Evolutionary conservation across 2,113 vertebrate genomes (phyloP), one percentile per base, ranked within the genome.

Genomic region (Lagenorhynchus albirostris): DNA sequence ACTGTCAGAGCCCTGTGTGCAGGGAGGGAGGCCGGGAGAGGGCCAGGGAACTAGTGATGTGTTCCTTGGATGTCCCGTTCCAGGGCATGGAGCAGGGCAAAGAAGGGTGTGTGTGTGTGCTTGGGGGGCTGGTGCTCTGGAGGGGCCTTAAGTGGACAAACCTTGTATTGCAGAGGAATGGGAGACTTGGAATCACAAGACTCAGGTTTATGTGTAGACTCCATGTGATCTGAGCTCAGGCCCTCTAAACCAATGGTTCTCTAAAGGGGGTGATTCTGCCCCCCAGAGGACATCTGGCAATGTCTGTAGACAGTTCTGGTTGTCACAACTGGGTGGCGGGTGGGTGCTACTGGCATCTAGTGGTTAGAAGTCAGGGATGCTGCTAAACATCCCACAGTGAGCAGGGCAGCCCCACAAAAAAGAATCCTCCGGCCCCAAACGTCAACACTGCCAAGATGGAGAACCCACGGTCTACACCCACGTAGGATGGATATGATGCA

Each of bases 401-500:
- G 6, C 67, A 31, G 31, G 38, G 58, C 29, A 20, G 6, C 21
- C 60, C 33, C 17, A 4, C 5, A 4, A 21, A 2, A 14, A 17
- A n/a, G 81, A 29, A 23, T 20, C 63, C 65, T 15, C 26, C 63
- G 18, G 11, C 50, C 29, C 36, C 65, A 44, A 3, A 33, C 33
- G 47, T 65, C 36, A 62, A 0, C 21, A 25, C 26, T 25, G n/a
- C 50, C 1, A 15, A 4, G 41, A 26, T 38, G 26, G 21, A 70
- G 95, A 88, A 81, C 21, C 25, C 8, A 10, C 10, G 12, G 14
- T 15, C 53, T 25, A 33, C 3, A 47, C 44, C 41, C 53, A 1
- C 0, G 4, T 20, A 1, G 18, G 38, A n/a, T 2, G 5, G 85
- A 21, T n/a, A 0, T 4, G 58, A 8, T 11, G 6, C 36, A 3